Base-by-base conservation (phyloP, 1,140 invertebrate genomes). In the Solenopsis invicta region DNA sequence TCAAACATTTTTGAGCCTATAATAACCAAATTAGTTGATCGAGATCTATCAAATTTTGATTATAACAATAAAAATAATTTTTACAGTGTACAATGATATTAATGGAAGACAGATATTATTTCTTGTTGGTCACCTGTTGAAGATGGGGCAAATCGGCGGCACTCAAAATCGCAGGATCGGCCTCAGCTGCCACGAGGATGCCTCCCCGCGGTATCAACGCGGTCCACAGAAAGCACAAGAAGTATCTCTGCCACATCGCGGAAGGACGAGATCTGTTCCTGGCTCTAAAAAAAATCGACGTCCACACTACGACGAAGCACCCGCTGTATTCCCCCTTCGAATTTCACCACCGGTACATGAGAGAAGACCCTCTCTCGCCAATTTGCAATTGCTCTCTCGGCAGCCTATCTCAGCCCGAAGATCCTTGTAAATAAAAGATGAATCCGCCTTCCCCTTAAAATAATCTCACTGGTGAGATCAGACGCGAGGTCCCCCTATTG, bases 171-270 rank as follows among this genome's bases (percentile, higher is more conserved):
- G 72, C 81, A 0, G 91, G 89, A 24, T 92, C 92, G 29, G 86
- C 91, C 29, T 92, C 92, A 16, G 72, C 85, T 16, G 62, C 75
- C 5, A 86, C 86, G 24, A 89, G 76, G 78, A 34, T 50, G 50
- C 62, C 67, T 13, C 69, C 54, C 48, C 75, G 54, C 13, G 91
- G 62, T 54, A 86, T 48, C 75, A 80, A 34, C 12, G 59, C 62
- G 67, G 80, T 64, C 91, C 82, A 88, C 74, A 92, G 59, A 54
- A 87, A 81, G 24, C 89, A 81, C 84, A 88, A 37, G 45, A 87
- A n/a, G 24, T 77, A 75, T 50, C 56, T 78, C 50, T 59, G 86
- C 88, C 80, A 91, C 92, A 88, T 91, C 29, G 67, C 85, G 89
- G 75, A 56, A 87, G 34, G 41, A 48, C 67, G 21, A 62, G 12